phyloP scores from a whole-genome alignment of 2,797 vertebrate species.

The Amniataba percoides region DNA sequence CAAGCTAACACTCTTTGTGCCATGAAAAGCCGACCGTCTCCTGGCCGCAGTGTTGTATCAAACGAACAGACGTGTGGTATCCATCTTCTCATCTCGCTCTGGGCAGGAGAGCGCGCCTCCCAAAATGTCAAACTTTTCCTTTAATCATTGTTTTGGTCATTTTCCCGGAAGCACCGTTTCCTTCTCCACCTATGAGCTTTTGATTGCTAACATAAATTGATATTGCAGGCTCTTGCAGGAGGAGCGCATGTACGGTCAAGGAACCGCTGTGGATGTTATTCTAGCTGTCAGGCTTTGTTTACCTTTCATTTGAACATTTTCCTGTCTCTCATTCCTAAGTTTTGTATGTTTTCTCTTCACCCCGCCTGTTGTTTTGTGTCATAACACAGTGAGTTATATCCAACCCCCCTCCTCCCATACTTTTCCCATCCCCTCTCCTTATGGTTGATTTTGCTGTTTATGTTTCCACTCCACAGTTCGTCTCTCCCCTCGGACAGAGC shows the following conservation, averaged over 20 bases:
- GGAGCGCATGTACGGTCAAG: conserved; percentile 61
- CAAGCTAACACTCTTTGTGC: background rate
- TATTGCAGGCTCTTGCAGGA: conserved; percentile 70
- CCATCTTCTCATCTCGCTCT: conserved; percentile 11
- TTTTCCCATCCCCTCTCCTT: conserved; percentile 72
- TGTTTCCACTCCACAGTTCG: conserved; percentile 73
- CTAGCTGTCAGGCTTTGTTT: conserved; percentile 85
- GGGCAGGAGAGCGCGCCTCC: background rate
- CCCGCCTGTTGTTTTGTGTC: conserved; percentile 85
- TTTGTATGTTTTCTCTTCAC: conserved; percentile 83
- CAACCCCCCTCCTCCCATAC: conserved; percentile 53
- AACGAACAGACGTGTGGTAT: background rate
- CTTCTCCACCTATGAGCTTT: conserved; percentile 57
- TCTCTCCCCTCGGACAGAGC: conserved; percentile 35
- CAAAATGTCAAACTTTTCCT: conserved; percentile 20
- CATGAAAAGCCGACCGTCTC: background rate
- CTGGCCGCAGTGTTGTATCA: background rate
- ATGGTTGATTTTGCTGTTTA: conserved; percentile 72
- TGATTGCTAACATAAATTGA: conserved; percentile 82
- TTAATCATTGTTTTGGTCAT: conserved; percentile 32
- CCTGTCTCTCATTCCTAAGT: conserved; percentile 83
- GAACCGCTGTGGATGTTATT: conserved; percentile 83
- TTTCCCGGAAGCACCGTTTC: conserved; percentile 64
- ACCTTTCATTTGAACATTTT: conserved; percentile 84
- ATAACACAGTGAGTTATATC: conserved; percentile 83